phyloP scores from a whole-genome alignment of 92 coral and sea anemone species.

The Zoanthus gigantus region DNA sequence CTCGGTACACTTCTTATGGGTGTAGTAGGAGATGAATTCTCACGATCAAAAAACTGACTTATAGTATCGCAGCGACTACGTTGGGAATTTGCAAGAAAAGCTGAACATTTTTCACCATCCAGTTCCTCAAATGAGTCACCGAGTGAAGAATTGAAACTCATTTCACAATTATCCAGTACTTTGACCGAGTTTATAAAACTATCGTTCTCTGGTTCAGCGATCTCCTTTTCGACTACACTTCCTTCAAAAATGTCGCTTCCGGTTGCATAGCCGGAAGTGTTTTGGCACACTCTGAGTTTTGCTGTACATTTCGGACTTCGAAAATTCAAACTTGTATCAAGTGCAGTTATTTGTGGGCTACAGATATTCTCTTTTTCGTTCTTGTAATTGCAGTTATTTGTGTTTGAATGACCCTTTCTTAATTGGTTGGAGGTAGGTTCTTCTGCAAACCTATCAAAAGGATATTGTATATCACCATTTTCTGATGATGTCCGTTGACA shows the following conservation, averaged over 20 bases:
- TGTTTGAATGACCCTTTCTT: background rate
- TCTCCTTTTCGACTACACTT: constrained; percentile 24
- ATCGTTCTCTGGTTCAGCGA: constrained; percentile 5
- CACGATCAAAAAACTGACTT: constrained; percentile 8
- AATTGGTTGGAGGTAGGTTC: background rate
- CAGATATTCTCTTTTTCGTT: background rate
- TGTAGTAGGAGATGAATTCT: constrained; percentile 8
- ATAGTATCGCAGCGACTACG: constrained; percentile 42
- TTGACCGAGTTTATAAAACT: background rate
- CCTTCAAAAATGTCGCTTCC: constrained; percentile 48
- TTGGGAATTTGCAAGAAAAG: background rate
- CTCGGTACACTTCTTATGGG: constrained; percentile 13
- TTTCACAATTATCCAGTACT: constrained; percentile 12
- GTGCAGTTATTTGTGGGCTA: background rate
- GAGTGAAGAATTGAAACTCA: constrained; percentile 14
- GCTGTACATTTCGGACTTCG: constrained; percentile 11
- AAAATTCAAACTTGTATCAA: background rate
- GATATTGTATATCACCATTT: no score
- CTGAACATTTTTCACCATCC: background rate
- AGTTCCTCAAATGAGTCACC: background rate
- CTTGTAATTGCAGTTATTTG: background rate
- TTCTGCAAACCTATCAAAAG: no score
- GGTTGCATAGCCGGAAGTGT: constrained; percentile 65
- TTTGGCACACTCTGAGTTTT: background rate
- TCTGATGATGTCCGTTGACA: background rate